Base-by-base conservation (phyloP, 1,140 invertebrate species). In the Reticulitermes speratus region DNA sequence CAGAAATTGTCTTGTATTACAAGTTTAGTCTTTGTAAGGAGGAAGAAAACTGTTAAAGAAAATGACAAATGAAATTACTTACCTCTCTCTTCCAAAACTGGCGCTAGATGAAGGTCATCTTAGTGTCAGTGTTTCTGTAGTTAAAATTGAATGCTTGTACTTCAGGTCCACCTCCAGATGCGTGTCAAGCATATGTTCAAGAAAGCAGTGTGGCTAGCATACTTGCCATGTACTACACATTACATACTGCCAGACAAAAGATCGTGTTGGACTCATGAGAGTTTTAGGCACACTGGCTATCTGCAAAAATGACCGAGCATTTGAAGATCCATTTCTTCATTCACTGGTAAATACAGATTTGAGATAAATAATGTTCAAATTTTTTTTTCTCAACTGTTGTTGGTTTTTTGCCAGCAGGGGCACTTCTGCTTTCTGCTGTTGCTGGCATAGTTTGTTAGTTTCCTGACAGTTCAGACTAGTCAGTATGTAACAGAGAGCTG, bases 241-340 rank as follows among this genome's bases (percentile, higher is more conserved):
- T 99, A 23, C 97, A 98, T 90, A 95, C 95, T 65, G 96, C 96
- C 3, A 95, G 96, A 88, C 90, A 94, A 25, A 96, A 89, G 98
- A 99, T 91, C 94, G 96, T 86, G 94, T 96, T 85, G 97, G 96
- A 7, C 92, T 98, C 21, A 95, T 98, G 90, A 92, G 98, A 89
- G 96, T 99, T 52, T 90, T 99, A 25, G 97, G 97, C 21, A 96
- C 96, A 85, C 91, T 99, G 38, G 96, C 97, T 12, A 97, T 96
- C 89, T 98, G 97, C 91, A 97, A 98, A 90, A 96, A 96, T 89
- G 97, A 98, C 89, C 92, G 97, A 86, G 96, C 97, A 11, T 98
- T 97, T 91, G 97, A 98, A 91, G 98, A 99, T 93, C 97, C 97
- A 48, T 98, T 98, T 90, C 91, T 99, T 81, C 98, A 99, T 92